Base-by-base conservation (phyloP, 2,113 vertebrate species). In the Turnix velox region DNA sequence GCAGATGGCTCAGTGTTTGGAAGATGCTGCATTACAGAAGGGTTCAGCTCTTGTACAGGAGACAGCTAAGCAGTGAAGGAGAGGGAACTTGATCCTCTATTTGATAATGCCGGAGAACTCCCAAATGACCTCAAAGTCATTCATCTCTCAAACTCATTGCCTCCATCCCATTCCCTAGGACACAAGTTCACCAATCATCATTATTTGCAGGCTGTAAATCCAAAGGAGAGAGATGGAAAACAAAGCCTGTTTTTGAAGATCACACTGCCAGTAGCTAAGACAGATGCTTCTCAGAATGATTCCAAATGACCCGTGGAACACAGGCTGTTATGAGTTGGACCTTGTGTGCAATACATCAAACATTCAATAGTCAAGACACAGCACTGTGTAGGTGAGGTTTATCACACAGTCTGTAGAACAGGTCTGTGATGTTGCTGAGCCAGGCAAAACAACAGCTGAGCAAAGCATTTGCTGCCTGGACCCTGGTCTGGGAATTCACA, bases 301-400 rank as follows among this genome's bases (percentile, higher is more conserved):
- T 92, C 49, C 88, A 88, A 96, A 95, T 88, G 94, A 96, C 91
- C 86, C 95, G 91, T 93, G 84, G 15, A 92, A 88, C 16, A 1
- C 57, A 43, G 80, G 68, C 90, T 1, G 3, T 93, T 91, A 92
- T 23, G 86, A 77, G 66, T 6, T 68, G 92, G 91, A 52, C 86
- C 42, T 35, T 13, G 61, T 30, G 54, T 54, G 69, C 84, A 30
- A 94, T 94, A 52, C 45, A 94, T 96, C 95, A 94, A 78, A 61
- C 45, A 84, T 46, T 75, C 65, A 90, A 48, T 7, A 81, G 88
- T 10, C 6, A 24, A 62, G 67, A 31, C 37, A n/a, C 35, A 63
- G 76, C 42, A 4, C 37, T 8, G 68, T 39, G 73, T 92, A 93
- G 88, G 92, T 82, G 62, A 90, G 80, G 31, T 48, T 81, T 80